Conservation (phyloP, 2,888 invertebrate genomes). For the Drosophila anceps region DNA sequence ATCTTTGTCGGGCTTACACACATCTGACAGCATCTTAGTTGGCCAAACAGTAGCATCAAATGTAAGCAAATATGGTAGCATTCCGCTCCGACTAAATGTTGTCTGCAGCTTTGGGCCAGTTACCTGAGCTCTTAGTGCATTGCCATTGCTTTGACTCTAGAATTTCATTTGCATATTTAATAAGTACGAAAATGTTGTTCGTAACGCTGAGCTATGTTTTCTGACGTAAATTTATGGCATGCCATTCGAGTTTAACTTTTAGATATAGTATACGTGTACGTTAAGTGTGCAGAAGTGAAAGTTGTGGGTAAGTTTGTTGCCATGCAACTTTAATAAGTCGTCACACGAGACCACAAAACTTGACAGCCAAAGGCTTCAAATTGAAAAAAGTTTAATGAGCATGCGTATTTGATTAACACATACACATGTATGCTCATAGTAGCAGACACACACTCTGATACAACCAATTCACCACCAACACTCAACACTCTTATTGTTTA, state of each 20-base stretch:
- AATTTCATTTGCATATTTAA: constrained; percentile 73
- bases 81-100: not conserved
- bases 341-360: constrained; percentile 64
- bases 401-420: constrained; percentile 69
- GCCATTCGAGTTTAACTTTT: constrained; percentile 44
- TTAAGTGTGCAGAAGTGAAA: constrained; percentile 43
- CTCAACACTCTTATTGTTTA: constrained; percentile 3
- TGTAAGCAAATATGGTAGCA: not conserved
- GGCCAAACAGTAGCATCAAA: not conserved
- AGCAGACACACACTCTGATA: not conserved
- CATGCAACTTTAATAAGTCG: constrained; percentile 77
- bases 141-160: constrained; percentile 38
- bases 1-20: not conserved
- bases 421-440: not conserved
- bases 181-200: constrained; percentile 38
- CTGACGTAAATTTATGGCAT: constrained; percentile 54
- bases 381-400: constrained; percentile 78
- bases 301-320: constrained; percentile 70
- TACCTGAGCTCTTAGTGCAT: constrained; percentile 38
- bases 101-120: constrained; percentile 1
- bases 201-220: constrained; percentile 14
- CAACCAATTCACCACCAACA: not conserved
- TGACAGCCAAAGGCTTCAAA: constrained; percentile 72
- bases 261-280: constrained; percentile 3
- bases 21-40: not conserved